These are phyloP conservation scores for Corynorhinus townsendii DNA, from an alignment of 2,113 vertebrate genomes.

Conservation along the genomic window DNA sequence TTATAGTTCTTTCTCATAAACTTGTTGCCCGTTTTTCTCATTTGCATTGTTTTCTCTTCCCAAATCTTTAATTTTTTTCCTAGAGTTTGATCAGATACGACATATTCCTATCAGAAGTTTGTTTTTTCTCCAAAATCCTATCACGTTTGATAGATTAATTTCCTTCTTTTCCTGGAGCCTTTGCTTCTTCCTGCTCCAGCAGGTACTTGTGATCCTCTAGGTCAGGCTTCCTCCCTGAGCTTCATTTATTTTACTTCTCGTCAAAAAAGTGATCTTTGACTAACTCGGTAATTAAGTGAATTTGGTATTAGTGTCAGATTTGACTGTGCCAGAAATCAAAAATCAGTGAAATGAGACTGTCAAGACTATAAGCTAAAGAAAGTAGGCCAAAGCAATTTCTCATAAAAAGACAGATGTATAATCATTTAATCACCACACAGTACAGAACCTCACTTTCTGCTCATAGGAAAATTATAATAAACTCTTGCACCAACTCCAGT, in stretches of 20 bases:
- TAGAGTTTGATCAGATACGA: neutral
- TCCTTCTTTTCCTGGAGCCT: neutral
- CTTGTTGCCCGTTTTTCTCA: neutral
- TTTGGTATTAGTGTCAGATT: constrained; percentile 47
- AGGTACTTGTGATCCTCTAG: neutral
- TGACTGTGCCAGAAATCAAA: constrained; percentile 61
- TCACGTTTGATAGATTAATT: neutral
- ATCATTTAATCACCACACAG: neutral
- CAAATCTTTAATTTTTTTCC: neutral
- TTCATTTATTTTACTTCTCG: constrained; percentile 16
- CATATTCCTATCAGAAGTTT: neutral
- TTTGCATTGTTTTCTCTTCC: neutral
- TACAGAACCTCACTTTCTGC: neutral
- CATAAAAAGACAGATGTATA: constrained; percentile 29
- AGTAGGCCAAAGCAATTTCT: constrained; percentile 25
- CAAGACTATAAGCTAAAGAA: constrained; percentile 27
- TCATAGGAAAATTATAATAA: neutral
- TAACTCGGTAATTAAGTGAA: constrained; percentile 56
- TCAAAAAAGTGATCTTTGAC: constrained; percentile 47
- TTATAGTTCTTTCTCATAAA: neutral
- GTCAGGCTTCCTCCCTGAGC: neutral
- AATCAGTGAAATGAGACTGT: constrained; percentile 34
- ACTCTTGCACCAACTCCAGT: neutral
- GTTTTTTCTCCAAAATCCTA: neutral
- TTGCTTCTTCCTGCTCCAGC: neutral